phyloP scores from a whole-genome alignment of 2,888 invertebrate species.

The Oscheius myriophilus region DNA sequence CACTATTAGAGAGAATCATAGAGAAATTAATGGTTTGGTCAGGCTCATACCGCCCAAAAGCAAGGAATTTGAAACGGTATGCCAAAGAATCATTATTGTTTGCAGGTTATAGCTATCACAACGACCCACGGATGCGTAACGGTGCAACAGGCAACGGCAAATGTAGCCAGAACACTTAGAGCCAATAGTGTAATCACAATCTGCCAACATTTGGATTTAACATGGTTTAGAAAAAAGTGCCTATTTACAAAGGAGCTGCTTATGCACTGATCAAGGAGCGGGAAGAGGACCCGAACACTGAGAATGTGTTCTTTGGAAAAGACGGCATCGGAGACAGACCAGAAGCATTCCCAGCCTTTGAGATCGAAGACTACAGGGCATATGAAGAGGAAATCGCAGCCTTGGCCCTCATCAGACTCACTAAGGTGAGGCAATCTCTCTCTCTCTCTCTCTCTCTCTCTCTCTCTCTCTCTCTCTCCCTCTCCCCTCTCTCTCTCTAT shows the following conservation, averaged over 20 bases:
- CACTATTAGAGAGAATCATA: too few species aligned
- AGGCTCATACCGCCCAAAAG: too few species aligned
- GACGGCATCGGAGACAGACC: conserved; percentile 62
- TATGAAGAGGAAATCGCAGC: conserved; percentile 56
- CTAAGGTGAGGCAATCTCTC: conserved; percentile 14
- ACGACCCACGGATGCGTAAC: conserved; percentile 57
- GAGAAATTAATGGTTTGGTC: too few species aligned
- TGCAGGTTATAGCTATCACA: conserved; percentile 58
- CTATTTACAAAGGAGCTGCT: conserved; percentile 65
- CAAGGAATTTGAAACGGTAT: too few species aligned
- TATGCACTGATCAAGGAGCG: conserved; percentile 54
- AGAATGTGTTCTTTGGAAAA: conserved; percentile 56
- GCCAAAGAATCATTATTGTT: too few species aligned
- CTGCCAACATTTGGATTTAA: neutral
- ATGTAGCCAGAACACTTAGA: conserved; percentile 59
- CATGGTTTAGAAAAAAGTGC: conserved; percentile 49
- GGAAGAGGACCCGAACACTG: conserved; percentile 42
- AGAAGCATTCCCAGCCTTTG: conserved; percentile 52
- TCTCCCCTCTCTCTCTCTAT: too few species aligned
- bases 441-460: neutral
- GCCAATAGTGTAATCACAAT: conserved; percentile 41
- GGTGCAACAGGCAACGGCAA: conserved; percentile 62
- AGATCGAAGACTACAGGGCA: conserved; percentile 40
- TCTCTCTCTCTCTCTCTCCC: too few species aligned
- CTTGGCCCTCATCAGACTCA: conserved; percentile 54